These are phyloP conservation scores for Halcyon chelicuti DNA, from an alignment of 2,797 vertebrate species.

Conservation along the genomic window DNA sequence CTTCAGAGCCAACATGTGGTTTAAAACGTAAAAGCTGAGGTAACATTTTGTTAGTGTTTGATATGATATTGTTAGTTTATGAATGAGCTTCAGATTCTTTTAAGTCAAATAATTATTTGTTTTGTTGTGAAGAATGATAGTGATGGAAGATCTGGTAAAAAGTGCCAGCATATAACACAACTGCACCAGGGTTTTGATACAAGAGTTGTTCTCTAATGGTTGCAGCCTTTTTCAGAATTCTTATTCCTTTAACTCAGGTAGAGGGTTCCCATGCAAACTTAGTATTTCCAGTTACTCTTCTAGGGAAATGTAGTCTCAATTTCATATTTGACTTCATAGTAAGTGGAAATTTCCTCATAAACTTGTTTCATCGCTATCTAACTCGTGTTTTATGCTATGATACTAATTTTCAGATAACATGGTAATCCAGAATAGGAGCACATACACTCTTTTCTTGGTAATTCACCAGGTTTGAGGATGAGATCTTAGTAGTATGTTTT, in stretches of 20 bases:
- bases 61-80: neutral
- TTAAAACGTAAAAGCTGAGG: neutral
- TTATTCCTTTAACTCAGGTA: neutral
- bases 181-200: neutral
- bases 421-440: neutral
- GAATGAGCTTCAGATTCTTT: neutral
- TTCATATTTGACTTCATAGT: neutral
- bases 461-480: neutral
- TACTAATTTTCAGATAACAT: neutral
- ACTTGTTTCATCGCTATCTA: neutral
- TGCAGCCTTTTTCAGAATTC: neutral
- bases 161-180: neutral
- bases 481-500: neutral
- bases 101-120: neutral
- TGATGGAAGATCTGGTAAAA: neutral
- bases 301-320: neutral
- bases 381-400: neutral
- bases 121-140: neutral
- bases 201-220: neutral
- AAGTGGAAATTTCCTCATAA: neutral
- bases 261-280: neutral
- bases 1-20: neutral
- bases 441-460: neutral
- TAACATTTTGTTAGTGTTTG: neutral
- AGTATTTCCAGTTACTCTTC: constrained; percentile 18